Percentiles rank a stretch among this genome's conserved stretches.
Conservation (phyloP, 2,113 vertebrate species). For the Neolamprologus brichardi region DNA sequence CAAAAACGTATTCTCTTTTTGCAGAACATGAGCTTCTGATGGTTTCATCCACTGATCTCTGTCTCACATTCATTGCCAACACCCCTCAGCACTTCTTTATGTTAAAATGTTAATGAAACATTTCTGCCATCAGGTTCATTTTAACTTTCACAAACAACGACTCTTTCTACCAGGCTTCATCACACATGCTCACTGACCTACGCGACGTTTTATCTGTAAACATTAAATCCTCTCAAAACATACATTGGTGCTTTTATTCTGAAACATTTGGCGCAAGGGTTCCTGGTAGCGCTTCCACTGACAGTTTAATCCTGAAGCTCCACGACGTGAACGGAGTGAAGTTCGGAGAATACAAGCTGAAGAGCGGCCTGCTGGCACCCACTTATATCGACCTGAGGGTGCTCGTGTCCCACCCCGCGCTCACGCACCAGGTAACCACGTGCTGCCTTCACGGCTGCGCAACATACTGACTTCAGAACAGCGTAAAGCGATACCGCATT, state of each 20-base stretch:
- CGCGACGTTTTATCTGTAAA: accelerated
- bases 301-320: not conserved
- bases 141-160: not conserved
- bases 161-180: not conserved
- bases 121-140: accelerated
- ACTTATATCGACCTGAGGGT: accelerated
- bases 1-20: not conserved
- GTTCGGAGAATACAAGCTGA: not conserved
- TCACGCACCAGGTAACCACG: accelerated
- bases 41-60: not conserved
- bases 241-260: accelerated
- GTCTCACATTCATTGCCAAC: not conserved
- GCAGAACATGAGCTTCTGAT: not conserved
- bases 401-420: not conserved
- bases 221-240: not conserved
- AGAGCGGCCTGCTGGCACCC: not conserved
- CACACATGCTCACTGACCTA: not conserved
- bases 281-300: accelerated
- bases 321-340: not conserved
- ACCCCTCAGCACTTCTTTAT: accelerated
- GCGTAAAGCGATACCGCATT: not conserved
- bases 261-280: not conserved
- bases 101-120: accelerated
- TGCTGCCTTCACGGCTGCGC: accelerated
- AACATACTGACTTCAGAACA: not conserved